Conservation (phyloP, 1,140 invertebrate species). For the Palaemon carinicauda region DNA sequence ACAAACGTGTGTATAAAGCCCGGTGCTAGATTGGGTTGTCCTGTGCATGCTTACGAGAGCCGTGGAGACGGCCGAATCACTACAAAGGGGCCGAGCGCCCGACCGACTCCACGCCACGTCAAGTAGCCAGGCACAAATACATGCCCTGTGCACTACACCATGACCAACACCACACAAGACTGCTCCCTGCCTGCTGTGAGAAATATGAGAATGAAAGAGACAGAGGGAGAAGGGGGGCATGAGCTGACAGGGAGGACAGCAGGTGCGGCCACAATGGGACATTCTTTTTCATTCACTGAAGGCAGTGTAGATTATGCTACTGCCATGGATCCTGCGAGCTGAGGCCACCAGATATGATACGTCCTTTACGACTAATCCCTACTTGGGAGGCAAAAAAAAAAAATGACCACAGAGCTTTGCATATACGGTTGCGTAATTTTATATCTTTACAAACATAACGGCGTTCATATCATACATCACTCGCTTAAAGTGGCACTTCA, state of each 20-base stretch:
- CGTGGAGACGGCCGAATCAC: conserved; percentile 4
- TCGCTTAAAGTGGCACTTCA: conserved; percentile 57
- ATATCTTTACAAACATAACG: conserved; percentile 56
- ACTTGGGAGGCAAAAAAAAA: conserved; percentile 49
- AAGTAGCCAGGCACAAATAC: conserved; percentile 42
- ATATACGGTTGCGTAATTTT: conserved; percentile 51
- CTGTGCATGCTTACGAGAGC: conserved; percentile 45
- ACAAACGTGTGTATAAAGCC: conserved; percentile 53
- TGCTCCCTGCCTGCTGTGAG: conserved; percentile 33
- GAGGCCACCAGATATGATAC: conserved; percentile 45
- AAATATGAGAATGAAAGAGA: neutral
- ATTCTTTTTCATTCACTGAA: neutral
- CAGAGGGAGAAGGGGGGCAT: no score
- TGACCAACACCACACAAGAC: conserved; percentile 9
- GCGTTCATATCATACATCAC: conserved; percentile 50
- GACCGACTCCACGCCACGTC: conserved; percentile 33
- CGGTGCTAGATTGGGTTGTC: conserved; percentile 33
- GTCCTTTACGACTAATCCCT: conserved; percentile 51
- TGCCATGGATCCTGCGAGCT: neutral
- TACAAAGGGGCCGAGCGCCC: conserved; percentile 15
- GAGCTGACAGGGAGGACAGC: conserved; percentile 21
- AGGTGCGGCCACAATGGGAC: conserved; percentile 32
- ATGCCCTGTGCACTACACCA: conserved; percentile 40
- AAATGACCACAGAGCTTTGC: conserved; percentile 56
- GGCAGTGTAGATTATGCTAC: conserved; percentile 15